Evolutionary conservation across 2,113 vertebrate genomes (phyloP).

Genomic region (Oreochromis tanganicae): DNA sequence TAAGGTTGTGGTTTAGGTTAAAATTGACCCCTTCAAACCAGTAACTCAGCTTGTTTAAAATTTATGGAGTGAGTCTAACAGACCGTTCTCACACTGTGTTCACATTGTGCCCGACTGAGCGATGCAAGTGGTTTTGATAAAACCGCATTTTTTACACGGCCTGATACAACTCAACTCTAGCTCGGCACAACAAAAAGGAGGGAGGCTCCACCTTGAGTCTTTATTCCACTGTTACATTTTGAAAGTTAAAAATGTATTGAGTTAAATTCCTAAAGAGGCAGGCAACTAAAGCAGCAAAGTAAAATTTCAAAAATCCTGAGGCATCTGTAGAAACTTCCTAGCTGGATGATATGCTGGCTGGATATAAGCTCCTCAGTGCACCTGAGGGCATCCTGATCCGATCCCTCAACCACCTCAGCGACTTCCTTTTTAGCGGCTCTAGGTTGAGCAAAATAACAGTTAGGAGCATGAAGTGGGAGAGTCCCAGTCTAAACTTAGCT

Average conservation of each 20-base stretch:
- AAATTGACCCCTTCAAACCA: background rate
- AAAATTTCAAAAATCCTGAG: rapidly evolving
- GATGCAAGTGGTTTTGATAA: background rate
- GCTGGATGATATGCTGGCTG: background rate
- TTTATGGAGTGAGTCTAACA: background rate
- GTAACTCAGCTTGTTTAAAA: background rate
- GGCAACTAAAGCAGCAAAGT: background rate
- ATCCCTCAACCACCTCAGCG: background rate
- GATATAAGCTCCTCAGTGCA: background rate
- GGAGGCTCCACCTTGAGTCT: background rate
- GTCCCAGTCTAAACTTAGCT: background rate
- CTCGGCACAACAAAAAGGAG: background rate
- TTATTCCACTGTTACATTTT: background rate
- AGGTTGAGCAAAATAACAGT: background rate
- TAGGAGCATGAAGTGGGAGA: background rate
- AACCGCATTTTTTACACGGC: background rate
- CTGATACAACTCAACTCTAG: background rate
- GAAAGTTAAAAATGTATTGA: background rate
- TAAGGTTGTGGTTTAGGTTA: background rate
- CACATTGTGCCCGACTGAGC: background rate
- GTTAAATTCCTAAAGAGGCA: background rate
- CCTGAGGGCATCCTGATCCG: background rate
- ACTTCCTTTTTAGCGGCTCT: background rate
- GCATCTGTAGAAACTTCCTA: background rate
- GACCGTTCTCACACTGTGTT: background rate